Conservation (phyloP, 2,888 invertebrate genomes). For the Mellilla xanthometata region DNA sequence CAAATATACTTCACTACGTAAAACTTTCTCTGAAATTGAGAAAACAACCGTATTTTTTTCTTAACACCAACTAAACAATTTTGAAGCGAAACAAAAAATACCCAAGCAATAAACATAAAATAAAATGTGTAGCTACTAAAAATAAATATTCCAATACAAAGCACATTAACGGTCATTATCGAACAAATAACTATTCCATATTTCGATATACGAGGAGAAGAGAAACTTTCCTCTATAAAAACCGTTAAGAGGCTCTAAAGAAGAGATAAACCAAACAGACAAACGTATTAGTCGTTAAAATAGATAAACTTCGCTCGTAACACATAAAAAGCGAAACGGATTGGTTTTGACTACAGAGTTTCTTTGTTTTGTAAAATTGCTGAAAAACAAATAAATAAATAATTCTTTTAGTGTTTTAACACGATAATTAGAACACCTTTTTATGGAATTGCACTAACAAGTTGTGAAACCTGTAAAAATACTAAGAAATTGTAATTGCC, state of each 20-base stretch:
- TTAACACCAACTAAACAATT: no score
- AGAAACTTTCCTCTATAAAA: constrained; percentile 64
- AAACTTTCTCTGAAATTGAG: no score
- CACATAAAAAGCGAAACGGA: constrained; percentile 45
- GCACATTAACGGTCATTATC: constrained; percentile 26
- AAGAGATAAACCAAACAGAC: constrained; percentile 50
- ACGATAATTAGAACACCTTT: no score
- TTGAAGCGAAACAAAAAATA: no score
- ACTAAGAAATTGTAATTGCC: no score
- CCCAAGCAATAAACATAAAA: constrained; percentile 8
- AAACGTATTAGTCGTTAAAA: constrained; percentile 54
- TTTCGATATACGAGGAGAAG: constrained; percentile 47
- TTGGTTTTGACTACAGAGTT: constrained; percentile 46
- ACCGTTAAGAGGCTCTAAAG: constrained; percentile 57
- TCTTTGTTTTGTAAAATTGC: no score
- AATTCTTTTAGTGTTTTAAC: no score
- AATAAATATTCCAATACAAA: constrained; percentile 29
- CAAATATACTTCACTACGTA: no score
- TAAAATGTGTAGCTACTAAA: constrained; percentile 6
- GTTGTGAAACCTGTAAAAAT: no score
- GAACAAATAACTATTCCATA: constrained; percentile 50
- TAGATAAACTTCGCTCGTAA: constrained; percentile 53
- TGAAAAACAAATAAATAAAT: no score
- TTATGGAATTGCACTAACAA: no score
- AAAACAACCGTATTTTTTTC: no score